A percentile compares a stretch with the other conserved stretches of the same genome.
These are phyloP conservation scores for Zosterops hypoxanthus DNA, from an alignment of 2,113 vertebrate species.

Conservation along the genomic window DNA sequence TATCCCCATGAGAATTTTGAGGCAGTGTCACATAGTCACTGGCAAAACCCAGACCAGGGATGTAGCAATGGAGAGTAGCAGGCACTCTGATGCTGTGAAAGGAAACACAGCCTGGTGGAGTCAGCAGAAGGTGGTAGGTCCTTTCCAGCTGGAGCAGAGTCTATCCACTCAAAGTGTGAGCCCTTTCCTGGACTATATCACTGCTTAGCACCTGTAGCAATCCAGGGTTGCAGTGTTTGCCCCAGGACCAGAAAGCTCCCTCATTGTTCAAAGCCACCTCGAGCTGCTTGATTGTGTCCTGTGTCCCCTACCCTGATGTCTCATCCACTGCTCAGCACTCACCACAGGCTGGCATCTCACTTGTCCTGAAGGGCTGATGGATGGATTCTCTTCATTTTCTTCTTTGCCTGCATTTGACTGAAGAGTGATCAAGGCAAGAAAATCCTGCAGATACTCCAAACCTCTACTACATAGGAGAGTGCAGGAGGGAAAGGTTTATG, in stretches of 20 bases:
- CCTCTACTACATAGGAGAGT: rapidly evolving
- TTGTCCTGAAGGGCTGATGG: not conserved
- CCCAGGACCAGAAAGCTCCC: not conserved
- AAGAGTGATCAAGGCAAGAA: not conserved
- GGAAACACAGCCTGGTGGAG: not conserved
- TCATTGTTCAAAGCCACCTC: not conserved
- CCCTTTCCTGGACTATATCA: not conserved
- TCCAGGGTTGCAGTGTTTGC: not conserved
- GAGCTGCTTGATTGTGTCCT: not conserved
- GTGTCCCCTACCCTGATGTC: not conserved
- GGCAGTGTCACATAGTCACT: not conserved
- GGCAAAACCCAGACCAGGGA: not conserved
- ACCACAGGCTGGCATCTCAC: not conserved
- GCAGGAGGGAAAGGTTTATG: not conserved
- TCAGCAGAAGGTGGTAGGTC: not conserved
- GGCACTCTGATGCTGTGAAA: not conserved
- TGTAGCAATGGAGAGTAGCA: not conserved
- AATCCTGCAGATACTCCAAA: not conserved
- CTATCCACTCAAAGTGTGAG: not conserved
- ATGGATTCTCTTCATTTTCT: not conserved
- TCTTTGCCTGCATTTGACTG: not conserved
- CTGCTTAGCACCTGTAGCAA: not conserved
- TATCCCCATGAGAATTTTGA: not conserved
- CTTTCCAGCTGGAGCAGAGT: not conserved
- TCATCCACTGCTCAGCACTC: not conserved